Base-by-base conservation (phyloP, 2,888 invertebrate species). In the Tetheella fluctuosa region DNA sequence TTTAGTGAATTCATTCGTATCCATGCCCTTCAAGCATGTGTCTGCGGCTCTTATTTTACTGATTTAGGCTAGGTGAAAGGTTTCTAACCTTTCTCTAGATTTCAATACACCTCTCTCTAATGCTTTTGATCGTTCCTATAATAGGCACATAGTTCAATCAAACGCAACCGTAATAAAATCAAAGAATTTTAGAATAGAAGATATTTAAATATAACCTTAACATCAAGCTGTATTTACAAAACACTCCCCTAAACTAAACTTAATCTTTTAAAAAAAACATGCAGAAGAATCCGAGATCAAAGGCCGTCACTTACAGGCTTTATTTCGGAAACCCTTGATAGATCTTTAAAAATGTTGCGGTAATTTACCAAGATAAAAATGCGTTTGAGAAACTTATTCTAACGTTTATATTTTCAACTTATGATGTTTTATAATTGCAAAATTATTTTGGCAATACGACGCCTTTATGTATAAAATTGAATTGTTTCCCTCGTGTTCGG, bases 401-500 rank as follows among this genome's bases (percentile, higher is more conserved):
- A 7, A 42, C 17, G 17, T 17, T 6, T 62, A 55, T n/a, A 55
- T 30, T 55, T 34, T 59, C 62, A 13, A 10, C 4, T 15, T 20
- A 48, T 57, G 42, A 10, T 28, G 57, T 57, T 48, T 28, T 13
- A 57, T 17, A n/a, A 48, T 23, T 10, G 55, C 37, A 55, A 37
- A 20, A 13, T 8, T 34, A 34, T 15, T 55, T 55, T 30, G 17
- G 60, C 59, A 55, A 62, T 63, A 62, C 58, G n/a, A 65, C 68
- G 78, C 84, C 81, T 82, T 84, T 78, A 81, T 83, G 76, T 79
- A 68, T 76, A 73, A 84, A 86, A 86, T 84, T 85, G 80, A 84
- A 85, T 86, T 82, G 81, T 76, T 80, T 77, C 60, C 57, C 57
- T 54, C 60, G 61, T 64, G 48, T 67, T 60, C 23, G 52, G n/a